Base-by-base conservation (phyloP, 2,888 invertebrate species). In the Chelonus formosanus region DNA sequence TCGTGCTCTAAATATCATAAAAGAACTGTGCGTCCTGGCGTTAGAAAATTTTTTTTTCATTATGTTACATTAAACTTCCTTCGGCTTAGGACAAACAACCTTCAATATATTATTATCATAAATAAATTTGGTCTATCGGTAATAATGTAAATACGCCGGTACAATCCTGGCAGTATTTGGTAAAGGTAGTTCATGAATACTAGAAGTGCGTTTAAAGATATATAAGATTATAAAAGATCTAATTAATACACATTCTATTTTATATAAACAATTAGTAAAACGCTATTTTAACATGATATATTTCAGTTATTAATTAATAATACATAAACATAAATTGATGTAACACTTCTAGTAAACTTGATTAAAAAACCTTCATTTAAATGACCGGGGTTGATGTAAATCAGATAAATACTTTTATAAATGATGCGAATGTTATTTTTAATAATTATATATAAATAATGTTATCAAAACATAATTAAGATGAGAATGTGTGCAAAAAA, bases 91-190 rank as follows among this genome's bases (percentile, higher is more conserved):
- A 83, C 75, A 80, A 78, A 76, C 78, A 78, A 81, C 78, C 79
- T 76, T 80, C 77, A 81, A 76, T 77, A 82, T 83, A 83, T 81
- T 83, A 83, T 83, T 82, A 82, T 83, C 82, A 84, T 84, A 83
- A 83, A 84, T 84, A 84, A 82, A 82, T 84, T 83, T 83, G 83
- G 83, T 84, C 82, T 84, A 83, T 83, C 79, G 82, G 80, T 83
- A 84, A 82, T 83, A 82, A 82, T 80, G 78, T 80, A 78, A 81
- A 83, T 83, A 82, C 82, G 82, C 82, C 82, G 76, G 78, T 79
- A 78, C 71, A 75, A 78, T 75, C 77, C 80, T 80, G 82, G 81
- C 83, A 82, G 83, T 82, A 83, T 83, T 82, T 83, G 82, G 82
- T 83, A 76, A 73, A 75, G 78, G 76, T 53, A 75, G 79, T 79